Evolutionary conservation across 2,888 invertebrate genomes (phyloP).

Genomic region (Deladenus siricidicola): DNA sequence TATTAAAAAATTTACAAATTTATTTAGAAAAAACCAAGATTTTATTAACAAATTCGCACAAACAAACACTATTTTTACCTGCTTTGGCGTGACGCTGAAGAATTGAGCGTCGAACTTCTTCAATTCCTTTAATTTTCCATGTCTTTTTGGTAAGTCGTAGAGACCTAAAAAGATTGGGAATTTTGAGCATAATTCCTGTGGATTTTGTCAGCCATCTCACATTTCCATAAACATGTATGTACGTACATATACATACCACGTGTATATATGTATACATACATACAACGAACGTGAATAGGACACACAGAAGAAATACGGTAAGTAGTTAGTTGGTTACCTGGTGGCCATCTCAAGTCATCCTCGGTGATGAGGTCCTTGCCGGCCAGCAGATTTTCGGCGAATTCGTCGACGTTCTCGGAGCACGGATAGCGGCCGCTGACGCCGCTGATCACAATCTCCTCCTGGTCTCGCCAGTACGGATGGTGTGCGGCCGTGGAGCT

Average conservation of each 20-base stretch:
- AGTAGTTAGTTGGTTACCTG: conserved; percentile 55
- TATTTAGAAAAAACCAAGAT: too few relatives aligned
- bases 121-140: conserved; percentile 58
- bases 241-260: too few relatives aligned
- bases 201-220: too few relatives aligned
- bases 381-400: conserved; percentile 77
- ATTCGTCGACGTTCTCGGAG: conserved; percentile 81
- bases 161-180: conserved; percentile 53
- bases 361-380: conserved; percentile 87
- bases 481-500: conserved; percentile 6
- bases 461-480: conserved; percentile 52
- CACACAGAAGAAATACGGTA: too few relatives aligned
- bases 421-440: conserved; percentile 70
- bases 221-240: too few relatives aligned
- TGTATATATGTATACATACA: too few relatives aligned
- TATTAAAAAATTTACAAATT: too few relatives aligned
- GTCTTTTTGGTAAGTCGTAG: conserved; percentile 56
- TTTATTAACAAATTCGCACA: too few relatives aligned
- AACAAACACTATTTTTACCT: too few relatives aligned
- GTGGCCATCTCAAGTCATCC: conserved; percentile 79
- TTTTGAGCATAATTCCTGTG: too few relatives aligned
- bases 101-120: conserved; percentile 56
- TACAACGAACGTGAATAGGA: not conserved
- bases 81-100: conserved; percentile 53
- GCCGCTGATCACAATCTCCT: conserved; percentile 58